Conservation (phyloP, 2,888 invertebrate species). For the Andricus curvator region DNA sequence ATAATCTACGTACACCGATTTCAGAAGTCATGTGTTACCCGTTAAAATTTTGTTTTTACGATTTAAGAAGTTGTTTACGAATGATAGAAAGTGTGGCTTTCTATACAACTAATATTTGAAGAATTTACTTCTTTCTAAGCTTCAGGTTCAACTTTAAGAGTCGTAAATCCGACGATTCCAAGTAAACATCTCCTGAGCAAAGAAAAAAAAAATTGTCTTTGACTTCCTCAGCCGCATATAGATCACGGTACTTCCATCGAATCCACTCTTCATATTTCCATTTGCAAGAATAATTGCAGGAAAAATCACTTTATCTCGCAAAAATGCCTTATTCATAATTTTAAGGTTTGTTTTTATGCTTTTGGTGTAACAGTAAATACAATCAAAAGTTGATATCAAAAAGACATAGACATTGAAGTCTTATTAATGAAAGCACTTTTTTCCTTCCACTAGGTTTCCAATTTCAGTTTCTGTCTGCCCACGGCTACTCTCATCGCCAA, state of each 20-base stretch:
- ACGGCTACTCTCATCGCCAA: constrained; percentile 32
- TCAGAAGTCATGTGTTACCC: background rate
- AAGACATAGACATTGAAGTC: constrained; percentile 2
- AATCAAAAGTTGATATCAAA: background rate
- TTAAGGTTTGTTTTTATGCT: background rate
- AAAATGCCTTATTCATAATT: background rate
- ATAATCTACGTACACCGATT: too few relatives aligned
- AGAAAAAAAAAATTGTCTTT: background rate
- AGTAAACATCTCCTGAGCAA: background rate
- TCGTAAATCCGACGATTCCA: background rate
- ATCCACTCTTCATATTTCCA: background rate
- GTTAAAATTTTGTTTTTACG: background rate
- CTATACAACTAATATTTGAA: background rate
- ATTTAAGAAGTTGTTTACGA: background rate
- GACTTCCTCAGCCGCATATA: background rate
- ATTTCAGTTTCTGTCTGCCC: constrained; percentile 40
- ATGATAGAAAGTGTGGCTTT: background rate
- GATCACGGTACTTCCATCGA: background rate
- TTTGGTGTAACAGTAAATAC: background rate
- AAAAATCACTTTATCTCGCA: background rate
- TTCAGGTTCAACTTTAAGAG: background rate
- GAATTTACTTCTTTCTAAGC: constrained; percentile 1
- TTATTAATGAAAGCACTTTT: constrained; percentile 34
- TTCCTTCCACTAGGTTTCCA: constrained; percentile 16
- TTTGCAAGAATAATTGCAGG: constrained; percentile 3